These are phyloP conservation scores for Leptosomus discolor DNA, from an alignment of 2,113 vertebrate genomes.

Conservation along the genomic window DNA sequence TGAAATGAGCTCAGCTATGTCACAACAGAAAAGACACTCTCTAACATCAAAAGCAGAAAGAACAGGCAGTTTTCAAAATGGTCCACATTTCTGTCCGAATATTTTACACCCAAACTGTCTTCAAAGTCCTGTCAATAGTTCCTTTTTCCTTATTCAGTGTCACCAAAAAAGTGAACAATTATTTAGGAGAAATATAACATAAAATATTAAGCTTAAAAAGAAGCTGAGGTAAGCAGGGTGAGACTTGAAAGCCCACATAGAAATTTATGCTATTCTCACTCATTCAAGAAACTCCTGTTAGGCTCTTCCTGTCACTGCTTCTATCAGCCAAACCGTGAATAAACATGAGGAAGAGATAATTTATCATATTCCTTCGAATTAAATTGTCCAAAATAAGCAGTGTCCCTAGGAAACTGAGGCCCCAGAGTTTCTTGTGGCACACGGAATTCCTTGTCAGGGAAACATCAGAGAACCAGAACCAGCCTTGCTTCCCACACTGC, in stretches of 20 bases:
- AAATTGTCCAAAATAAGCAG: background rate
- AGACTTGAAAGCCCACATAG: background rate
- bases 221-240: background rate
- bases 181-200: background rate
- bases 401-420: background rate
- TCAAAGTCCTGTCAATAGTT: background rate
- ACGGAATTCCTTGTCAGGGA: background rate
- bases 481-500: constrained; percentile 1
- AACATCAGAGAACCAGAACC: background rate
- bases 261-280: background rate
- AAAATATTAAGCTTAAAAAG: background rate
- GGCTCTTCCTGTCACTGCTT: background rate
- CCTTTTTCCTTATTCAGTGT: background rate
- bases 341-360: background rate
- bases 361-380: background rate
- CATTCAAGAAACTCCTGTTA: background rate
- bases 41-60: background rate
- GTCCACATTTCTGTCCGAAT: background rate
- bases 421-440: background rate
- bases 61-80: background rate
- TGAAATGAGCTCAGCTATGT: background rate
- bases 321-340: background rate
- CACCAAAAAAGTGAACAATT: background rate
- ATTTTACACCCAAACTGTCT: background rate
- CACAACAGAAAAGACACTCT: background rate